Percentiles rank a stretch among this genome's conserved stretches.
Conservation (phyloP, 2,797 vertebrate genomes). For the Gymnopithys bicolor region DNA sequence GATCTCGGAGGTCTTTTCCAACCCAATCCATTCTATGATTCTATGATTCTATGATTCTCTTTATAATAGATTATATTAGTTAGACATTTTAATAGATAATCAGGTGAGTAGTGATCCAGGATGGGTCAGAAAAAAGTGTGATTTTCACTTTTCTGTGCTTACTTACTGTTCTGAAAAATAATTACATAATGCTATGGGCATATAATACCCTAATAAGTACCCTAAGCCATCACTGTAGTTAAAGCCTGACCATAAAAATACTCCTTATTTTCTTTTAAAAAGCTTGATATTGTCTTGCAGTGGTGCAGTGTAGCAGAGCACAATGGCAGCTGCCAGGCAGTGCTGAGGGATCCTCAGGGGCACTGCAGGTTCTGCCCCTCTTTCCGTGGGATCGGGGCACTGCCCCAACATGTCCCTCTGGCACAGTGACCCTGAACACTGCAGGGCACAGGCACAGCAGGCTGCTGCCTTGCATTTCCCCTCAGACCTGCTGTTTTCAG, state of each 20-base stretch:
- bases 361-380: neutral
- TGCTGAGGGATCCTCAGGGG: neutral
- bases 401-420: rapidly evolving
- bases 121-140: neutral
- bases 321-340: neutral
- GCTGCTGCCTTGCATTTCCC: neutral
- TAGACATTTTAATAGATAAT: neutral
- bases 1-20: too few relatives aligned
- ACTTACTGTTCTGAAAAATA: neutral
- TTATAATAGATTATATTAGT: neutral
- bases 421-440: neutral
- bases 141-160: neutral
- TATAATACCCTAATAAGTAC: too few relatives aligned
- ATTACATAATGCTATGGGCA: neutral
- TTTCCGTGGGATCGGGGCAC: neutral
- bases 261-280: neutral
- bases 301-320: neutral
- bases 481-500: neutral
- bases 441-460: neutral
- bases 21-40: too few relatives aligned
- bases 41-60: neutral
- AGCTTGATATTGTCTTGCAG: neutral
- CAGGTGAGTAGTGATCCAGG: neutral
- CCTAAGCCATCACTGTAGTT: neutral
- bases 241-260: neutral